Evolutionary conservation across 2,113 vertebrate genomes (phyloP).

Genomic region (Eulemur rufifrons): DNA sequence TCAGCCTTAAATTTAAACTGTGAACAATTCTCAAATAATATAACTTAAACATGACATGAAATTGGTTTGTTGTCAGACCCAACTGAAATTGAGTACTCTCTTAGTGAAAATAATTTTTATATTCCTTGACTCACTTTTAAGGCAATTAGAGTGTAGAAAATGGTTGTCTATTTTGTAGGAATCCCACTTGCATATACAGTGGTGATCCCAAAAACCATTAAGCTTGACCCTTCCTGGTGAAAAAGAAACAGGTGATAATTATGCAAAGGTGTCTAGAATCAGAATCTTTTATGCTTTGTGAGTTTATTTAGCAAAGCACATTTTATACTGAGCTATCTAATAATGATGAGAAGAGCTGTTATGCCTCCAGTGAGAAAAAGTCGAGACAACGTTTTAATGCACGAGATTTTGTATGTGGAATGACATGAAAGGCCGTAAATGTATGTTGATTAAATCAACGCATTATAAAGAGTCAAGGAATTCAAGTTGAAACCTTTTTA

Average conservation of each 20-base stretch:
- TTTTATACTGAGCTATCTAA: constrained; percentile 20
- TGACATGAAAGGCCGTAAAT: neutral
- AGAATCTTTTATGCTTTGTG: constrained; percentile 42
- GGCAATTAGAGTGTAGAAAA: constrained; percentile 53
- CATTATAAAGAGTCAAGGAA: neutral
- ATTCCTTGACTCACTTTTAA: constrained; percentile 69
- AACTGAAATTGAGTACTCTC: constrained; percentile 52
- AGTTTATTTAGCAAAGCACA: constrained; percentile 32
- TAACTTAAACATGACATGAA: constrained; percentile 58
- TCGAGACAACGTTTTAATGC: neutral
- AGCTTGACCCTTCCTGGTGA: constrained; percentile 32
- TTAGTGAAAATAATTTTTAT: constrained; percentile 49
- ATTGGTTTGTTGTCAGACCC: constrained; percentile 63
- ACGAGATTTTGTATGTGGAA: neutral
- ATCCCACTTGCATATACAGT: constrained; percentile 48
- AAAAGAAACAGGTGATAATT: constrained; percentile 35
- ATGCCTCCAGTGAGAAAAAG: constrained; percentile 20
- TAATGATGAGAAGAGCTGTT: constrained; percentile 2
- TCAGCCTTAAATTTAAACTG: constrained; percentile 35
- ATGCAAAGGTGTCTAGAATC: constrained; percentile 23
- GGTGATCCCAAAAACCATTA: constrained; percentile 52
- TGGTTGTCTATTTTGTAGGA: constrained; percentile 24
- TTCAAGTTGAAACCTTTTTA: neutral
- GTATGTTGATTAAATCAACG: neutral
- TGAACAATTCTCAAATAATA: constrained; percentile 60